A percentile compares a stretch with the other conserved stretches of the same genome.
Evolutionary conservation across 2,797 vertebrate species (phyloP).

Genomic region (Aselliscus stoliczkanus): DNA sequence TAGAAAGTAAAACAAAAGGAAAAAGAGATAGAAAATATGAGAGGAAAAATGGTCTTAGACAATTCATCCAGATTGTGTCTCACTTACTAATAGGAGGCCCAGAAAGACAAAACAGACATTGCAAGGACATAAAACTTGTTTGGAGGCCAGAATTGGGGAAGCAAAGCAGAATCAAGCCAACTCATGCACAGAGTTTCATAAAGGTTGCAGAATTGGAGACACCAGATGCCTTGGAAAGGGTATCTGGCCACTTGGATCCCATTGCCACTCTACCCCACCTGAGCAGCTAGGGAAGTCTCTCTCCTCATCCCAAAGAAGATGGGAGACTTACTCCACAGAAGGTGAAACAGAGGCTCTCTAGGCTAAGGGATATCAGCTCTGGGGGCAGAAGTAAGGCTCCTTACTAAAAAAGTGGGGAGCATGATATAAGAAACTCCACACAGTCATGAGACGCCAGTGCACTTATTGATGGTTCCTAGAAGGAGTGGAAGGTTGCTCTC

Average conservation of each 20-base stretch:
- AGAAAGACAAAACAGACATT: background rate
- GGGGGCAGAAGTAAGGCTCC: background rate
- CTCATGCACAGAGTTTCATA: background rate
- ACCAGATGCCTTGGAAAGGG: background rate
- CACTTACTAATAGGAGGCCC: background rate
- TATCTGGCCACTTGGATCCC: background rate
- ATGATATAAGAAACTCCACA: background rate
- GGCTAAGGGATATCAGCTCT: background rate
- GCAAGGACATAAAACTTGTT: background rate
- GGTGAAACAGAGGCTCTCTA: background rate
- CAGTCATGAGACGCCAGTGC: fast-evolving
- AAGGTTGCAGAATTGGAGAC: background rate
- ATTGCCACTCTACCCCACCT: too few species aligned
- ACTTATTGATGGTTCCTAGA: background rate
- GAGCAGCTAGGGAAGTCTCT: background rate
- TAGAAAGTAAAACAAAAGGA: background rate
- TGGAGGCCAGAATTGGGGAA: background rate
- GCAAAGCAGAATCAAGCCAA: background rate
- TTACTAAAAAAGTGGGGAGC: background rate
- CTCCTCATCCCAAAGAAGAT: background rate
- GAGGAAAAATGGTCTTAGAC: background rate
- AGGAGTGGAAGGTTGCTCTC: background rate
- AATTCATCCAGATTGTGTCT: background rate
- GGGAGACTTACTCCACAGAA: background rate
- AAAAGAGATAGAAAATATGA: background rate